phyloP scores from a whole-genome alignment of 2,113 vertebrate species.

The Zootoca vivipara region DNA sequence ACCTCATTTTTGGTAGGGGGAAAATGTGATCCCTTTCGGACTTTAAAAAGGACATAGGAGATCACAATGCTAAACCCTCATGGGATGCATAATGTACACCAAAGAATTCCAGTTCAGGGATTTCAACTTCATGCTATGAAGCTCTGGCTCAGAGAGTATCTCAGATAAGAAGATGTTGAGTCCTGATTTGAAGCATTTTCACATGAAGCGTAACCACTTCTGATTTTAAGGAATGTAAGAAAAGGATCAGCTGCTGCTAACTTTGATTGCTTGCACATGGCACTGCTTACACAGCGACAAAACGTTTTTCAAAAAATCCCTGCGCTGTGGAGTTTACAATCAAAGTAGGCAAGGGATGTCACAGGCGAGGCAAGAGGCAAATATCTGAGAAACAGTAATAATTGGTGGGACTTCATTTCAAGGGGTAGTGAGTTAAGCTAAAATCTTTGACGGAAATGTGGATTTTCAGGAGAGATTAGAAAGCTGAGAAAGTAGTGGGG shows the following conservation, averaged over 20 bases:
- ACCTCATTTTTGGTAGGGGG: not conserved
- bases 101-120: not conserved
- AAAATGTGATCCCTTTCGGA: not conserved
- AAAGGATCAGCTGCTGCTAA: not conserved
- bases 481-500: not conserved
- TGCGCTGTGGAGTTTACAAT: not conserved
- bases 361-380: not conserved
- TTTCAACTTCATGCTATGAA: slow-evolving; percentile 1
- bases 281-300: not conserved
- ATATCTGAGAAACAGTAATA: not conserved
- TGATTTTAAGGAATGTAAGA: not conserved
- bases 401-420: not conserved
- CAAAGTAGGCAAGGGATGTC: not conserved
- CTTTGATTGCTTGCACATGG: not conserved
- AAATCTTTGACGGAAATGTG: no score
- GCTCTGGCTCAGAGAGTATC: not conserved
- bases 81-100: not conserved
- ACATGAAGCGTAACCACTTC: not conserved
- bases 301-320: not conserved
- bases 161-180: slow-evolving; percentile 3
- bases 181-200: slow-evolving; percentile 10
- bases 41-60: not conserved
- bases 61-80: not conserved
- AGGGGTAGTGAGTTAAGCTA: not conserved
- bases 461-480: not conserved